Evolutionary conservation across 2,113 vertebrate genomes (phyloP), one percentile per base, ranked within the genome.

Genomic region (Eptesicus fuscus): DNA sequence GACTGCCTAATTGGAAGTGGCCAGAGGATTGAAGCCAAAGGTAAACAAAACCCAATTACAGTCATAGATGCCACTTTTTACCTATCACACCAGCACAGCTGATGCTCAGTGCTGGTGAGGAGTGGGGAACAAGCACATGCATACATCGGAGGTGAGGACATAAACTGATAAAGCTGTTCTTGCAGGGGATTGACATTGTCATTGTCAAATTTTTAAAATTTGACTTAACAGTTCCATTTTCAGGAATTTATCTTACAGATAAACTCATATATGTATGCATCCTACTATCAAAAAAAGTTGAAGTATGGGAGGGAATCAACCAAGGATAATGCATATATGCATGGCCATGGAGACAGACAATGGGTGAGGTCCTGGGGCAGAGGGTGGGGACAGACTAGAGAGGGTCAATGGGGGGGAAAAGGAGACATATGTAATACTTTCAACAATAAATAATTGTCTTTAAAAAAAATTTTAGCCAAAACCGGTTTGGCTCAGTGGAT

Each of bases 1-100:
- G 99, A 99, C 97, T 99, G 99, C 96, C 98, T 99, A 92, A 98
- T 99, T 97, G 99, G 99, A 93, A 99, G 98, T 0, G 98, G 98
- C 79, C 99, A 99, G 95, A 98, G 90, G 59, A 98, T 99, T 56
- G 99, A 99, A 97, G 88, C 99, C 83, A 99, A 99, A 98, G 99
- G 99, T 99, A 98, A 99, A 98, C 73, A 71, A 83, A 82, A 35
- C 30, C 84, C 51, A 92, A 35, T 90, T 94, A 56, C 1, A 85
- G 8, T 86, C 71, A 42, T 59, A 77, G 40, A 35, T 56, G 40
- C 37, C 37, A 35, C 70, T 89, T 94, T 91, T 82, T 79, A 61
- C 63, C 13, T 47, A 6, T 82, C 51, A 74, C 40, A 10, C n/a
- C 83, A 78, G 53, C 83, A 82, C 25, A 69, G 49, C 11, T 56